These are phyloP conservation scores for Alligator mississippiensis DNA, from an alignment of 2,113 vertebrate genomes.

Conservation along the genomic window DNA sequence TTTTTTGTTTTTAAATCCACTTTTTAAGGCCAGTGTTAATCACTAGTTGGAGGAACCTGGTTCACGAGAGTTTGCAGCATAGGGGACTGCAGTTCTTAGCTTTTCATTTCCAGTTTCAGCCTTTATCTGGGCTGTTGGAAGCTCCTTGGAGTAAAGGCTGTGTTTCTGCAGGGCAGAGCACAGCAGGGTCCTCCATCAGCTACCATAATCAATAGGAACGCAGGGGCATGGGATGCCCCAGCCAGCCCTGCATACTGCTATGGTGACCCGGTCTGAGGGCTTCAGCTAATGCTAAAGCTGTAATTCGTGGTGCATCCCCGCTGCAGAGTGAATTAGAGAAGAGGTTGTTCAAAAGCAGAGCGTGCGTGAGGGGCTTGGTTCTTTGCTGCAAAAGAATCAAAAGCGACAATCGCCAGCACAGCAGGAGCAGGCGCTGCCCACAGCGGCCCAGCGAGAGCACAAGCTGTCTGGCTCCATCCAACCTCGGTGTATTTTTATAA, in stretches of 20 bases:
- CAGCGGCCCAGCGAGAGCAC: accelerated
- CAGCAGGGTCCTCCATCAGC: background rate
- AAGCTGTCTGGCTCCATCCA: background rate
- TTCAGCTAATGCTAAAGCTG: background rate
- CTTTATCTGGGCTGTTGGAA: background rate
- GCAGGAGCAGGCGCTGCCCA: background rate
- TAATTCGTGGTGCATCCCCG: background rate
- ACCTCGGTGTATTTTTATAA: background rate
- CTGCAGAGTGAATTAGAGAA: background rate
- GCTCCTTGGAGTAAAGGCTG: background rate
- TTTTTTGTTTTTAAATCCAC: no score
- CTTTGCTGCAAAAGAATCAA: accelerated
- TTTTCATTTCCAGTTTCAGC: background rate
- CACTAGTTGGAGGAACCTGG: background rate
- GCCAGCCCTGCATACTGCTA: no score
- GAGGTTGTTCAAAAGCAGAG: background rate
- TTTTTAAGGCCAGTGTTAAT: background rate
- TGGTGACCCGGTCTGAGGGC: no score
- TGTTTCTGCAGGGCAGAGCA: background rate
- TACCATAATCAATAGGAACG: background rate
- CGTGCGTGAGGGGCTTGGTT: background rate
- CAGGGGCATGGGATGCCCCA: background rate
- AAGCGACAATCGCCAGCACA: background rate
- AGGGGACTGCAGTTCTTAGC: no score
- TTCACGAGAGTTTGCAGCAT: background rate